A percentile compares a stretch with the other conserved stretches of the same genome.
Conservation (phyloP, 2,888 invertebrate species). For the Campoplex nolae region DNA sequence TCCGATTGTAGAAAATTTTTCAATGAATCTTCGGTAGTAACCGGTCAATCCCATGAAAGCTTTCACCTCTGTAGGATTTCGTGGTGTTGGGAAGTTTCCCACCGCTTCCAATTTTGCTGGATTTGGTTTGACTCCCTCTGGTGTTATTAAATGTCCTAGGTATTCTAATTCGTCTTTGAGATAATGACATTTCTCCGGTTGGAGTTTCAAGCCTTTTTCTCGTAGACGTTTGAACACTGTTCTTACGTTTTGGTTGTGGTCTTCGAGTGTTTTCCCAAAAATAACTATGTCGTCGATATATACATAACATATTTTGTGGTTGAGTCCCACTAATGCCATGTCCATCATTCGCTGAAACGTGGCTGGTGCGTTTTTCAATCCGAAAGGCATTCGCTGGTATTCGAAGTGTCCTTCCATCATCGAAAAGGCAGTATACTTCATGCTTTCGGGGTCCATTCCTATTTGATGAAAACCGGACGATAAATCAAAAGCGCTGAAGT, state of each 20-base stretch:
- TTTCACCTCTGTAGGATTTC: slow-evolving; percentile 68
- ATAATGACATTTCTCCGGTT: slow-evolving; percentile 68
- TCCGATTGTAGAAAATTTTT: slow-evolving; percentile 63
- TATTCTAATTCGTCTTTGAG: slow-evolving; percentile 61
- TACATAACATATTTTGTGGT: slow-evolving; percentile 46
- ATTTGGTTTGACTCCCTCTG: slow-evolving; percentile 69
- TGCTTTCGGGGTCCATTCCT: slow-evolving; percentile 54
- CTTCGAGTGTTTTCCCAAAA: slow-evolving; percentile 23
- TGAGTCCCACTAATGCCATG: slow-evolving; percentile 15
- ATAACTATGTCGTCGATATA: slow-evolving; percentile 60
- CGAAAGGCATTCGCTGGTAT: slow-evolving; percentile 57
- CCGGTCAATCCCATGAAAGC: slow-evolving; percentile 69
- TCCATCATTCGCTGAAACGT: slow-evolving; percentile 61
- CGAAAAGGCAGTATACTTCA: slow-evolving; percentile 53
- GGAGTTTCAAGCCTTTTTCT: slow-evolving; percentile 52
- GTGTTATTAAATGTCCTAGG: slow-evolving; percentile 66
- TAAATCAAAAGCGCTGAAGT: slow-evolving; percentile 72
- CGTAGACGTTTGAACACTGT: slow-evolving; percentile 37
- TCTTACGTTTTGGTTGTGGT: slow-evolving; percentile 42
- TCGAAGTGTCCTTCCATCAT: slow-evolving; percentile 44
- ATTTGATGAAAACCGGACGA: slow-evolving; percentile 73
- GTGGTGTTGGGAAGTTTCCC: slow-evolving; percentile 67
- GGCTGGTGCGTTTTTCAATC: slow-evolving; percentile 57
- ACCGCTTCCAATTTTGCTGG: slow-evolving; percentile 68
- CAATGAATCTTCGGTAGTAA: slow-evolving; percentile 70